Conservation (phyloP, 2,888 invertebrate genomes). For the Leptogaster cylindrica region DNA sequence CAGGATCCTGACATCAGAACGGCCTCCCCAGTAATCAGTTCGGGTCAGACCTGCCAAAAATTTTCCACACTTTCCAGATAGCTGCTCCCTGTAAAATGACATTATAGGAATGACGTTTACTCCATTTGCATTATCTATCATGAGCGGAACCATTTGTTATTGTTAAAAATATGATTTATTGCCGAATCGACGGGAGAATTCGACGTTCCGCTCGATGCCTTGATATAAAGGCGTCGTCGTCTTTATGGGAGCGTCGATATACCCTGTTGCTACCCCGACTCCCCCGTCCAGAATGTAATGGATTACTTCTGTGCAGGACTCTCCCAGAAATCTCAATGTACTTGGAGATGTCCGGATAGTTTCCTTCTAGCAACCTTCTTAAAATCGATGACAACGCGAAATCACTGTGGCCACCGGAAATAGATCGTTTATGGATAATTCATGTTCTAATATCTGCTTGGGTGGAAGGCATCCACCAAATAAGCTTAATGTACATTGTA, state of each 20-base stretch:
- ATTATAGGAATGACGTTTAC: constrained; percentile 7
- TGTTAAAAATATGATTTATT: constrained; percentile 49
- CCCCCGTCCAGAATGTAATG: background rate
- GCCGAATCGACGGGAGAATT: constrained; percentile 36
- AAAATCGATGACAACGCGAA: constrained; percentile 4
- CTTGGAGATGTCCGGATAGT: constrained; percentile 7
- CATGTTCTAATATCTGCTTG: constrained; percentile 31
- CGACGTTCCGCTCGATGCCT: constrained; percentile 45
- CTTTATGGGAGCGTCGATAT: constrained; percentile 42
- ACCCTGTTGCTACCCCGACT: constrained; percentile 33
- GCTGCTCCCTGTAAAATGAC: constrained; percentile 5
- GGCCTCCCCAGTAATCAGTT: background rate
- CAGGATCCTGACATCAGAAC: background rate
- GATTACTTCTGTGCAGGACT: background rate
- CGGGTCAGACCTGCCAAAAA: constrained; percentile 7
- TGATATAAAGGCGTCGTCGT: constrained; percentile 42
- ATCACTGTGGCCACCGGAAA: constrained; percentile 41
- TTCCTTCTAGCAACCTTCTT: constrained; percentile 8
- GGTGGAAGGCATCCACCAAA: background rate
- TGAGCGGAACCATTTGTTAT: constrained; percentile 44
- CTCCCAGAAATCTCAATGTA: background rate
- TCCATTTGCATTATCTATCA: constrained; percentile 18
- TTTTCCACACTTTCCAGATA: background rate
- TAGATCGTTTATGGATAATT: constrained; percentile 47
- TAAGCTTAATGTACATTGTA: too few relatives aligned